Evolutionary conservation across 2,797 vertebrate genomes (phyloP), one percentile per base, ranked within the genome.

Genomic region (Brachyrhaphis roseni): DNA sequence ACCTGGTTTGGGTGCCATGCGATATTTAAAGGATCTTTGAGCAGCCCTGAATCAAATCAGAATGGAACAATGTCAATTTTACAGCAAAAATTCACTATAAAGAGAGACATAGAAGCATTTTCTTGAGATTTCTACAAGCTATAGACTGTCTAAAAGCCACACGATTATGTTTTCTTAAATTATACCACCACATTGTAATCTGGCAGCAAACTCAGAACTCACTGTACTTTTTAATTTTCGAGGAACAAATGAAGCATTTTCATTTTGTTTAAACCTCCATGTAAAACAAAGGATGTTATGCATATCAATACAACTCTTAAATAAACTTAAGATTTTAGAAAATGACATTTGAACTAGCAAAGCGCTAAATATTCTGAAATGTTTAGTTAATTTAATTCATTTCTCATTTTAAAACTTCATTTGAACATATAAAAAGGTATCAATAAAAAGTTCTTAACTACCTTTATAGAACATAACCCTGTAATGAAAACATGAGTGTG

Each of bases 361-460:
- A 53, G 18, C 12, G 1, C 2, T 10, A 53, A 23, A 53, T 2
- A 1, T n/a, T 74, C 75, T 39, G 18, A 66, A 49, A 20, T 20
- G 20, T 23, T 36, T 46, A 4, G 36, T 8, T 34, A 76, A 74
- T 43, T 26, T 36, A 51, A 20, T 36, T 36, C 8, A 12, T 39
- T 23, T 73, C 51, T 39, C 7, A 49, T 36, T 39, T 64, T 13
- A 34, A 66, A 7, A 47, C 47, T 66, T 36, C 0, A 10, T 47
- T 39, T 36, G 20, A 76, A 66, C 2, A 7, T 66, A 68, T 66
- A 11, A 76, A 66, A 59, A 45, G 12, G 51, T 45, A 28, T 72
- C n/a, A 18, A 45, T 62, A 79, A 78, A 79, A n/a, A 28, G 59
- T 0, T 77, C 64, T 23, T 6, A 43, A 74, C 59, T 75, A 55